These are phyloP conservation scores for Luehdorfia chinensis DNA, from an alignment of 1,140 invertebrate species.

Conservation along the genomic window DNA sequence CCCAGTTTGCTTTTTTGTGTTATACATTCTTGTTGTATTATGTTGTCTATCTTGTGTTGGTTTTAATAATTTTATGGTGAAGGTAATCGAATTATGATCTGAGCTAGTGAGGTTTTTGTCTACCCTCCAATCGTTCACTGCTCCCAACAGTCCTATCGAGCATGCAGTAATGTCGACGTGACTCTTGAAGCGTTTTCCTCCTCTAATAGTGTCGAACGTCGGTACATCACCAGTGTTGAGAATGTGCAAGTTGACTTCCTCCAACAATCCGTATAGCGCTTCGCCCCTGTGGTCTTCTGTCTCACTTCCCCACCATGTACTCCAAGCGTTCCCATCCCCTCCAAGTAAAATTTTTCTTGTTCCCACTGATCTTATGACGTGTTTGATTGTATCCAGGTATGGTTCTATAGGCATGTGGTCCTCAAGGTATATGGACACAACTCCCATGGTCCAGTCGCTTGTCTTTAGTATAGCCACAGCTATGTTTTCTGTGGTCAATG, in stretches of 20 bases:
- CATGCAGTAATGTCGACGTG: slow-evolving; percentile 22
- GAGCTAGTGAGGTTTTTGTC: slow-evolving; percentile 19
- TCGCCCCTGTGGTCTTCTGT: slow-evolving; percentile 11
- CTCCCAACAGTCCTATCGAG: slow-evolving; percentile 3
- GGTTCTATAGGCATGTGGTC: slow-evolving; percentile 21
- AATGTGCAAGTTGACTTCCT: slow-evolving; percentile 8
- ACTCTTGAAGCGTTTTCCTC: slow-evolving; percentile 16
- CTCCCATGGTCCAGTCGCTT: background rate
- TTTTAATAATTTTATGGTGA: background rate
- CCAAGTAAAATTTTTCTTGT: slow-evolving; percentile 22
- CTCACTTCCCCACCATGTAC: slow-evolving; percentile 34
- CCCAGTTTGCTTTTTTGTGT: slow-evolving; percentile 32
- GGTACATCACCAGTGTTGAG: slow-evolving; percentile 19
- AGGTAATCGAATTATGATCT: slow-evolving; percentile 22
- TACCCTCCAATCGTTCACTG: slow-evolving; percentile 20
- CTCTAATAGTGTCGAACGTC: slow-evolving; percentile 23
- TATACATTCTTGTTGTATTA: slow-evolving; percentile 22
- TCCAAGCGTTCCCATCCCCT: slow-evolving; percentile 35
- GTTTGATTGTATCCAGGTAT: slow-evolving; percentile 8
- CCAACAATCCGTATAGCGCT: background rate
- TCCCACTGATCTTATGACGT: background rate
- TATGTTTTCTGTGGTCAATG: background rate
- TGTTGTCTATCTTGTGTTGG: background rate
- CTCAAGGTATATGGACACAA: slow-evolving; percentile 33
- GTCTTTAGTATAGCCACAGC: background rate